Percentiles rank a stretch among this genome's conserved stretches.
phyloP scores from a whole-genome alignment of 2,888 invertebrate species.

The Fissipunctia ypsillon region DNA sequence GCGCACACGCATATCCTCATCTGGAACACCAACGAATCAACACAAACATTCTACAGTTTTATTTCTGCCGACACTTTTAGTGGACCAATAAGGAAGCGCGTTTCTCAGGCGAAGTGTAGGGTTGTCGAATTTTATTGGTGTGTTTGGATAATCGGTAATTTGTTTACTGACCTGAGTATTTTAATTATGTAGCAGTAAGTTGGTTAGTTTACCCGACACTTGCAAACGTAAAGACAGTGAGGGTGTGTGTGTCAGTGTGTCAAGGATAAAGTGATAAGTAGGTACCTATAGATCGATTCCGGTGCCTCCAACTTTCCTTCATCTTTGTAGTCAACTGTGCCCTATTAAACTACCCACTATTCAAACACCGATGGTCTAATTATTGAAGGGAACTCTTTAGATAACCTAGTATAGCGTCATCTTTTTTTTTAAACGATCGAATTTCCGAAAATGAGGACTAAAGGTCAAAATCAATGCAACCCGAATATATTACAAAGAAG shows the following conservation, averaged over 20 bases:
- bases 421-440: too few relatives aligned
- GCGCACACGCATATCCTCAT: conserved; percentile 30
- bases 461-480: not conserved
- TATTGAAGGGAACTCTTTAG: not conserved
- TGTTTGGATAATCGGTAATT: not conserved
- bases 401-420: not conserved
- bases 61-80: conserved; percentile 56
- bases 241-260: not conserved
- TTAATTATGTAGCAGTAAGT: not conserved
- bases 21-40: conserved; percentile 54
- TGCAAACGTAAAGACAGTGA: not conserved
- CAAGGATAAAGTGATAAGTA: not conserved
- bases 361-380: not conserved
- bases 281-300: not conserved
- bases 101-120: conserved; percentile 35
- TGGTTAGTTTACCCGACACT: not conserved
- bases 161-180: not conserved
- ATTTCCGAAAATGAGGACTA: not conserved
- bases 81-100: conserved; percentile 62
- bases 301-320: not conserved
- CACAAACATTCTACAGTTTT: conserved; percentile 55
- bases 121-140: conserved; percentile 34
- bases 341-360: not conserved
- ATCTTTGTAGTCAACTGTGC: not conserved
- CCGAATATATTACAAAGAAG: not conserved